These are phyloP conservation scores for Orthosia gothica DNA, from an alignment of 2,888 invertebrate species.

Conservation along the genomic window DNA sequence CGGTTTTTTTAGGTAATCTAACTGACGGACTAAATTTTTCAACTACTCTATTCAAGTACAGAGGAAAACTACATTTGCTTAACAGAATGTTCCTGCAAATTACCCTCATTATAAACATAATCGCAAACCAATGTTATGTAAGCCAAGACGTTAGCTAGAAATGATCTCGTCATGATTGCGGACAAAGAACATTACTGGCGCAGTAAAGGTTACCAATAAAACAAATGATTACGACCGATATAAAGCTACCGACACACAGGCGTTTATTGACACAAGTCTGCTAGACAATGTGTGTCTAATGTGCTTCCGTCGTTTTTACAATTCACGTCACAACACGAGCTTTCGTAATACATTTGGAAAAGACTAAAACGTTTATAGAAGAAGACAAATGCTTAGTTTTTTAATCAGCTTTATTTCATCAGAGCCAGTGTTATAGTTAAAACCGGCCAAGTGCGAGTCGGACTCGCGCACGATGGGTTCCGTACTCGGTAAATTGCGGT, in stretches of 20 bases:
- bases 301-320: conserved; percentile 59
- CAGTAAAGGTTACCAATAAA: conserved; percentile 64
- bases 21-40: too few species aligned
- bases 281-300: conserved; percentile 64
- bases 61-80: conserved; percentile 24
- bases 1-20: too few species aligned
- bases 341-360: conserved; percentile 40
- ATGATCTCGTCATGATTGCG: conserved; percentile 46
- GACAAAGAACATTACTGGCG: conserved; percentile 50
- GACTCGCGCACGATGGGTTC: too few species aligned
- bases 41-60: too few species aligned
- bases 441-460: too few species aligned
- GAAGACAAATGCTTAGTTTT: conserved; percentile 20
- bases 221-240: conserved; percentile 60
- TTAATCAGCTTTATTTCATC: conserved; percentile 33
- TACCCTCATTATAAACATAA: conserved; percentile 25
- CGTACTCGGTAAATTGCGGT: too few species aligned
- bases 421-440: conserved; percentile 11
- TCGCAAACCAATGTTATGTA: conserved; percentile 28
- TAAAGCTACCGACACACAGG: conserved; percentile 51
- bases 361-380: conserved; percentile 16
- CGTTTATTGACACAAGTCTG: conserved; percentile 59
- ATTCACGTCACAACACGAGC: conserved; percentile 49
- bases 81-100: conserved; percentile 35
- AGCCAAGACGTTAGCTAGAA: conserved; percentile 41